phyloP scores from a whole-genome alignment of 2,113 vertebrate species.

The Indri indri region DNA sequence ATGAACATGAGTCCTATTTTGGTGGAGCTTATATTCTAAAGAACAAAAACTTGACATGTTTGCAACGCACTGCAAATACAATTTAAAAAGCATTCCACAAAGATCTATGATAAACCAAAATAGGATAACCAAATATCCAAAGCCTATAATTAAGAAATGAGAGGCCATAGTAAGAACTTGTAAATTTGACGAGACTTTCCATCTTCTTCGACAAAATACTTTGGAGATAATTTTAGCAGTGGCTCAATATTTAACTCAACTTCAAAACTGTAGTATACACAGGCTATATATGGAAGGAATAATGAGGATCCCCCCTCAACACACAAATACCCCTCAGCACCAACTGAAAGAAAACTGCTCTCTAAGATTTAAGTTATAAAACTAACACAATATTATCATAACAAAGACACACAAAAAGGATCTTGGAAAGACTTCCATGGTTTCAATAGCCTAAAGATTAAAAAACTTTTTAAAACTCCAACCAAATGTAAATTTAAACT shows the following conservation, averaged over 20 bases:
- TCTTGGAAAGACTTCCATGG: background rate
- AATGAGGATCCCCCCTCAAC: background rate
- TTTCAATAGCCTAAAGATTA: background rate
- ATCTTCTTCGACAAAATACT: background rate
- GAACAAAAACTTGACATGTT: background rate
- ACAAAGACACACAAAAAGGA: background rate
- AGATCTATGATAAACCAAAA: constrained; percentile 7
- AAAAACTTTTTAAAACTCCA: background rate
- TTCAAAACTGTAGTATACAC: background rate
- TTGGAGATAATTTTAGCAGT: background rate
- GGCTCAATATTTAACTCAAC: background rate
- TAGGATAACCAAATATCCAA: background rate
- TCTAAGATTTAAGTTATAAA: background rate
- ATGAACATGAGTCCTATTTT: background rate
- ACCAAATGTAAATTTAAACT: background rate
- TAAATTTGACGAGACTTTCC: background rate
- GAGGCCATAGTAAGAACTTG: background rate
- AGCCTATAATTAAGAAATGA: background rate
- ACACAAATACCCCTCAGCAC: background rate
- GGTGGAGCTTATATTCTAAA: background rate
- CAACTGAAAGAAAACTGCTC: background rate
- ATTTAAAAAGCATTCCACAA: background rate
- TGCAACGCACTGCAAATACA: background rate
- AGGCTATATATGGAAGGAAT: background rate
- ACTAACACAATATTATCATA: background rate